Percentiles rank a stretch among this genome's conserved stretches.
These are phyloP conservation scores for Eupelmus urozonus DNA, from an alignment of 2,888 invertebrate species.

Conservation along the genomic window DNA sequence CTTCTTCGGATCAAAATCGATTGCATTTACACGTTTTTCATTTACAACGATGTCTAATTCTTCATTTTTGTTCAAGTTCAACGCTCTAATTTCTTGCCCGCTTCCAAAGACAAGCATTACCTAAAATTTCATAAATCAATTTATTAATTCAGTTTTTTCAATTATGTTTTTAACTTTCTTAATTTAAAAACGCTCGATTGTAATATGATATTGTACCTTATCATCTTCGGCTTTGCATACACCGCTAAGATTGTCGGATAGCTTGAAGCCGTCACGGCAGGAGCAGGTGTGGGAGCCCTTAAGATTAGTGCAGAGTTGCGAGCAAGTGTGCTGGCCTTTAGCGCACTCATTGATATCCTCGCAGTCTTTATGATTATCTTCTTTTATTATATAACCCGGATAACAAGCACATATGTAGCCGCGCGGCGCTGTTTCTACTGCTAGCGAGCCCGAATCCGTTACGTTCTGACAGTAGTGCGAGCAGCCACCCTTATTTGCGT, in stretches of 20 bases:
- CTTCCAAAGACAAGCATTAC: conserved; percentile 87
- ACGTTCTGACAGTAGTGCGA: conserved; percentile 94
- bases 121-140: conserved; percentile 51
- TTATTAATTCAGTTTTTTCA: background rate
- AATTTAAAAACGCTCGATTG: background rate
- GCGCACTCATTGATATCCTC: conserved; percentile 94
- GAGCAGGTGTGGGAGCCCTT: conserved; percentile 94
- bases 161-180: too few relatives aligned
- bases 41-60: conserved; percentile 88
- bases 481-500: conserved; percentile 86
- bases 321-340: conserved; percentile 90
- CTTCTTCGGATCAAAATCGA: conserved; percentile 91
- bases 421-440: conserved; percentile 69
- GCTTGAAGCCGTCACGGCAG: conserved; percentile 89
- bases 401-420: conserved; percentile 96
- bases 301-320: conserved; percentile 94
- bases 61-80: conserved; percentile 83
- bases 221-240: conserved; percentile 87
- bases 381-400: conserved; percentile 89
- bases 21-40: conserved; percentile 93
- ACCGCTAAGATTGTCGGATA: conserved; percentile 87
- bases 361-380: conserved; percentile 89
- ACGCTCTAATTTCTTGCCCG: conserved; percentile 91
- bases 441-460: conserved; percentile 77
- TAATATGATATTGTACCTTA: conserved; percentile 71